Base-by-base conservation (phyloP, 2,888 invertebrate genomes). In the Drosophila setosimentum region DNA sequence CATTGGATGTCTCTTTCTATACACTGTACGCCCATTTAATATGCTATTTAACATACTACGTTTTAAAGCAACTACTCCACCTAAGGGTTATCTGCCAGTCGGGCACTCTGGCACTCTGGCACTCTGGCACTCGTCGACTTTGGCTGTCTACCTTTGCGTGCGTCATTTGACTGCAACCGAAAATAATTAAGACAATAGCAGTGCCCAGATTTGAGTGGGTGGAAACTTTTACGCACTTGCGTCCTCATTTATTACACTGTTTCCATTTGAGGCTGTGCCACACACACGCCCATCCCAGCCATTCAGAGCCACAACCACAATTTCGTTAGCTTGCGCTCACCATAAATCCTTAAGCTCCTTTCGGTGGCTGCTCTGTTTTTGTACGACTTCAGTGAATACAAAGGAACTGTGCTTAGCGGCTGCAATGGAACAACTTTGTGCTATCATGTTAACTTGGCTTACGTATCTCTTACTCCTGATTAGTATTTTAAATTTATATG, bases 261-360 rank as follows among this genome's bases (percentile, higher is more conserved):
- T 65, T 32, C 45, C 71, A 51, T 61, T 70, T 40, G 69, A 48
- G 40, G 35, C 42, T 61, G 59, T 32, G 13, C 61, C 24, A 45
- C 24, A 45, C 24, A 24, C 24, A 45, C 24, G 16, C 16, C 24
- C 45, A 45, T 16, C 8, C 24, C n/a, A n/a, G n/a, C n/a, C n/a
- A n/a, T n/a, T n/a, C n/a, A n/a, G n/a, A n/a, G 33, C 33, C 40
- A 18, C n/a, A 55, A 29, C 48, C 50, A 32, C 27, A 59, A 40
- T n/a, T 59, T 11, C 35, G 24, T 51, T 59, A 21, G 33, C 48
- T 55, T 48, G 67, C 70, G 51, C 65, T 50, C 58, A 63, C 59
- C 83, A 77, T 76, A 81, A 84, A 76, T 84, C 81, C 81, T 76
- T 83, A 81, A 84, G 83, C 78, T 78, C 71, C 74, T 74, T 82